Evolutionary conservation across 2,113 vertebrate species (phyloP).

Genomic region (Coryphaenoides rupestris): DNA sequence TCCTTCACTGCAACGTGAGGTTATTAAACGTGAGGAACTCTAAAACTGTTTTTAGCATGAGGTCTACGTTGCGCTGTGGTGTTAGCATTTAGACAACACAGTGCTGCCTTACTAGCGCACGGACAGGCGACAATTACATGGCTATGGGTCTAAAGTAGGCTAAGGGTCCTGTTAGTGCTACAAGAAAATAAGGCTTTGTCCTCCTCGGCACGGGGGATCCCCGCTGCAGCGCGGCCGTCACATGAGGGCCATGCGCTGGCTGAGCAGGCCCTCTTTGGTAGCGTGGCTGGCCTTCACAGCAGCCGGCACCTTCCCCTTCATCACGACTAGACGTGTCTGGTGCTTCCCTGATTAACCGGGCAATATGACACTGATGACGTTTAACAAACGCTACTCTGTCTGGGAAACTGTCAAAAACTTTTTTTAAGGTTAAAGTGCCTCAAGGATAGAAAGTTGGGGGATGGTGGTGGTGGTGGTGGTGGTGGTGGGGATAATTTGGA

Average conservation of each 20-base stretch:
- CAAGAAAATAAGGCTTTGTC: constrained; percentile 22
- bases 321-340: neutral
- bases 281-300: neutral
- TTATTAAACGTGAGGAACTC: too few relatives aligned
- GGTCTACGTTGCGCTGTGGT: neutral
- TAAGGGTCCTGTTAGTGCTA: constrained; percentile 2
- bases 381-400: constrained; percentile 28
- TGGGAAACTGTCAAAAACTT: too few relatives aligned
- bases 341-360: neutral
- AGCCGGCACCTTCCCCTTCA: neutral
- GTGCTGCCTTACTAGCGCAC: too few relatives aligned
- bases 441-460: too few relatives aligned
- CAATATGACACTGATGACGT: neutral
- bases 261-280: neutral
- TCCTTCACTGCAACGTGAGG: too few relatives aligned
- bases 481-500: too few relatives aligned
- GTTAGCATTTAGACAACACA: neutral
- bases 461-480: too few relatives aligned
- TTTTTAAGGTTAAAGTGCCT: too few relatives aligned
- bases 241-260: constrained; percentile 45
- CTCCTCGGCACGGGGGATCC: constrained; percentile 11
- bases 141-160: neutral
- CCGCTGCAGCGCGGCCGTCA: constrained; percentile 27
- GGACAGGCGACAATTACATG: too few relatives aligned
- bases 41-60: too few relatives aligned